A percentile compares a stretch with the other conserved stretches of the same genome.
Evolutionary conservation across 2,888 invertebrate genomes (phyloP).

Genomic region (Myopa tessellatipennis): DNA sequence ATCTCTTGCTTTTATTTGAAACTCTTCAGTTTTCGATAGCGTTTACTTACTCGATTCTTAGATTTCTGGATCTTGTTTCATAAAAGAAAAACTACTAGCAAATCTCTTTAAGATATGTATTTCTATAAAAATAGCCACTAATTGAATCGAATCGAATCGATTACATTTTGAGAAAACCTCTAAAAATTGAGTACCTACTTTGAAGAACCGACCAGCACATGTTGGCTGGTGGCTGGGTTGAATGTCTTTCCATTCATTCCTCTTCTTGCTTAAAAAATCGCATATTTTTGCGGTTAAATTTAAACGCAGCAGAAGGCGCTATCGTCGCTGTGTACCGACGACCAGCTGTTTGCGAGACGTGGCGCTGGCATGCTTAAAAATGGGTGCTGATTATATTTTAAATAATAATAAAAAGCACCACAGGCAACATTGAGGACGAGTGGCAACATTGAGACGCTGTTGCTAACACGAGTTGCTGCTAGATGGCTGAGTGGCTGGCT

Average conservation of each 20-base stretch:
- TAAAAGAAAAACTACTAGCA: no score
- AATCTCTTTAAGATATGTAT: no score
- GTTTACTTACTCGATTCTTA: no score
- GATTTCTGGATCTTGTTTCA: no score
- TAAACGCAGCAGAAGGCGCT: background rate
- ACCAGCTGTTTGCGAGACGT: background rate
- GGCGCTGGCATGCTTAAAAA: constrained; percentile 16
- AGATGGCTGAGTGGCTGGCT: background rate
- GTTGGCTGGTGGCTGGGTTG: background rate
- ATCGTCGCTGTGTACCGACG: background rate
- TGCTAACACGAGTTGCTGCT: background rate
- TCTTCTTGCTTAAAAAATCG: background rate
- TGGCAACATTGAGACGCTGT: background rate
- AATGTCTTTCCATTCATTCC: background rate
- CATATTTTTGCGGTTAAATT: constrained; percentile 19
- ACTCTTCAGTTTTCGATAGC: no score
- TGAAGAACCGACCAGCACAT: background rate
- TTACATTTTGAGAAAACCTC: no score
- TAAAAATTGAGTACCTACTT: no score
- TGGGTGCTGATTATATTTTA: constrained; percentile 32
- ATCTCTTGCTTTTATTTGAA: no score
- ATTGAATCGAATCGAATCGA: no score
- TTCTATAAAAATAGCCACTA: no score
- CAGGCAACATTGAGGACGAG: constrained; percentile 13
- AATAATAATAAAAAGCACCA: constrained; percentile 35